These are phyloP conservation scores for Anaspis maculata DNA, from an alignment of 2,888 invertebrate genomes.

Conservation along the genomic window DNA sequence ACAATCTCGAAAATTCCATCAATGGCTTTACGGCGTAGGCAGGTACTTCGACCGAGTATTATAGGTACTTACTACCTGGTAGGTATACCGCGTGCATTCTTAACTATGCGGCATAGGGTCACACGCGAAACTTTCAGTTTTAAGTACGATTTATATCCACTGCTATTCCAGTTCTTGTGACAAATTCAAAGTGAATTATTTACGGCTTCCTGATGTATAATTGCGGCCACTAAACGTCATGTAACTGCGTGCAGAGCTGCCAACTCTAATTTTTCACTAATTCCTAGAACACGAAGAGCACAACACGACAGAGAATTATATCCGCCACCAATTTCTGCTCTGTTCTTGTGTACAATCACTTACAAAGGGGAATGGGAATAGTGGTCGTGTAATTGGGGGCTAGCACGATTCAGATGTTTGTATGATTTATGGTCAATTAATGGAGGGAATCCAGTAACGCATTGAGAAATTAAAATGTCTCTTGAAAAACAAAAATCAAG, in stretches of 20 bases:
- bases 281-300: conserved; percentile 24
- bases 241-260: conserved; percentile 32
- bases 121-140: conserved; percentile 10
- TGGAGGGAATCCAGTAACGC: too few relatives aligned
- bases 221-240: conserved; percentile 33
- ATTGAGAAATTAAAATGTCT: too few relatives aligned
- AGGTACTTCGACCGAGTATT: too few relatives aligned
- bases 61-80: too few relatives aligned
- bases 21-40: too few relatives aligned
- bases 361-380: too few relatives aligned
- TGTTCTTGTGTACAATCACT: not conserved
- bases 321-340: conserved; percentile 1
- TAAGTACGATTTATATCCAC: conserved; percentile 11
- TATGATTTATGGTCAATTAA: too few relatives aligned
- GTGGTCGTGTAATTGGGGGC: too few relatives aligned
- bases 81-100: too few relatives aligned
- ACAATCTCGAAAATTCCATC: conserved; percentile 8
- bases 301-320: conserved; percentile 6
- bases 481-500: too few relatives aligned
- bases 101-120: conserved; percentile 8
- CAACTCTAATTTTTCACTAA: conserved; percentile 33
- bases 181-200: conserved; percentile 30
- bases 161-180: conserved; percentile 19
- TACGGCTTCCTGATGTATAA: conserved; percentile 34
- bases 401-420: too few relatives aligned